phyloP scores from a whole-genome alignment of 1,140 invertebrate genomes.

The Eumaeus atala region DNA sequence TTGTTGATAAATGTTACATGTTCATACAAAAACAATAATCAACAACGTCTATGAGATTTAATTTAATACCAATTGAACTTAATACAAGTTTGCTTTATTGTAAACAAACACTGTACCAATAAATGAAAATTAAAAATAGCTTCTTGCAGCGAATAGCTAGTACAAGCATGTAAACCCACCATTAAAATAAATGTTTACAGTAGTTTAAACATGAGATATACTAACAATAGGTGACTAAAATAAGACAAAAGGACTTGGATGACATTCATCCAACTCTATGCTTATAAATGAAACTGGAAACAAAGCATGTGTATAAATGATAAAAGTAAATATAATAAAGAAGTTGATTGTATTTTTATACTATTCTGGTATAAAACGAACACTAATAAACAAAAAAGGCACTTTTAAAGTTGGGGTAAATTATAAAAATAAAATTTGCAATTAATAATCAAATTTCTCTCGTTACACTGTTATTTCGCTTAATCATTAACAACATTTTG shows the following conservation, averaged over 20 bases:
- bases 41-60: slow-evolving; percentile 56
- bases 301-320: not conserved
- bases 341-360: slow-evolving; percentile 11
- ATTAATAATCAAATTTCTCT: slow-evolving; percentile 56
- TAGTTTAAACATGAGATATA: slow-evolving; percentile 3
- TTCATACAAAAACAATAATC: slow-evolving; percentile 38
- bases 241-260: slow-evolving; percentile 1
- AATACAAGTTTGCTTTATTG: slow-evolving; percentile 40
- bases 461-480: slow-evolving; percentile 66
- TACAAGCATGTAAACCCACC: slow-evolving; percentile 6
- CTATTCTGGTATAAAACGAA: slow-evolving; percentile 33
- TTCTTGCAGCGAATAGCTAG: not conserved
- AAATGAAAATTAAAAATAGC: slow-evolving; percentile 4
- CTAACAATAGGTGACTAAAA: slow-evolving; percentile 3
- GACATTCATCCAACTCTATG: not conserved
- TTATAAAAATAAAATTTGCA: slow-evolving; percentile 42
- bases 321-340: slow-evolving; percentile 6
- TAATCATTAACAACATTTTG: slow-evolving; percentile 56
- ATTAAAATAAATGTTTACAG: slow-evolving; percentile 9
- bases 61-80: slow-evolving; percentile 49
- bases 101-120: slow-evolving; percentile 23
- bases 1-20: not conserved
- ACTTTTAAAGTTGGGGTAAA: slow-evolving; percentile 43
- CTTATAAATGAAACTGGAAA: not conserved
- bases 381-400: slow-evolving; percentile 32